phyloP scores from a whole-genome alignment of 2,888 invertebrate genomes.

The Himalopsyche japonica region DNA sequence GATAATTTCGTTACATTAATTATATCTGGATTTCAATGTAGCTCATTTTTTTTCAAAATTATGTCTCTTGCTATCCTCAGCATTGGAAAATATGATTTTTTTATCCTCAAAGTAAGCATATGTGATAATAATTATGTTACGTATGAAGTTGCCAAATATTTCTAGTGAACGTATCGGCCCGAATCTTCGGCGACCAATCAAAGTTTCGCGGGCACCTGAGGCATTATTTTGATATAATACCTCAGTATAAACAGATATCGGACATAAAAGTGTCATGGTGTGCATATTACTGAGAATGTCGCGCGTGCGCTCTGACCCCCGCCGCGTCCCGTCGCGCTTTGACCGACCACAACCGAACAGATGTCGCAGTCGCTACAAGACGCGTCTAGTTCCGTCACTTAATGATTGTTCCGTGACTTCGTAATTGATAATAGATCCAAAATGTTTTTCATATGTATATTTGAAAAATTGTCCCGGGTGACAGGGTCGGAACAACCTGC shows the following conservation, averaged over 20 bases:
- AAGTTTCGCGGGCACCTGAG: not conserved
- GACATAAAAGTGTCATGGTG: constrained; percentile 13
- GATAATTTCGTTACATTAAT: no score
- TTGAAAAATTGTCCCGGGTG: not conserved
- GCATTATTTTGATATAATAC: not conserved
- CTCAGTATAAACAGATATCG: not conserved
- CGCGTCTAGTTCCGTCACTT: not conserved
- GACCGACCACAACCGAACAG: not conserved
- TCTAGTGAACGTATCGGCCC: no score
- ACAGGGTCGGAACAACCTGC: not conserved
- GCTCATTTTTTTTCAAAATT: no score
- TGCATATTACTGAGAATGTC: constrained; percentile 9
- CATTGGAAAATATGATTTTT: no score
- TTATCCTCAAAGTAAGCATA: no score
- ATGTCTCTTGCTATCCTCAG: no score
- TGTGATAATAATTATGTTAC: no score
- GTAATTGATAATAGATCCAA: constrained; percentile 23
- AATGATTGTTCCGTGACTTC: constrained; percentile 12
- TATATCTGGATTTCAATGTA: no score
- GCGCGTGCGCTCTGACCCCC: constrained; percentile 7
- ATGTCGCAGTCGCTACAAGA: not conserved
- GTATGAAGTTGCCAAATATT: no score
- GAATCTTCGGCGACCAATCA: no score
- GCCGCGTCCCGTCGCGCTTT: constrained; percentile 2
- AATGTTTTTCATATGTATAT: constrained; percentile 4